Evolutionary conservation across 2,113 vertebrate genomes (phyloP).

Genomic region (Oreochromis niloticus): DNA sequence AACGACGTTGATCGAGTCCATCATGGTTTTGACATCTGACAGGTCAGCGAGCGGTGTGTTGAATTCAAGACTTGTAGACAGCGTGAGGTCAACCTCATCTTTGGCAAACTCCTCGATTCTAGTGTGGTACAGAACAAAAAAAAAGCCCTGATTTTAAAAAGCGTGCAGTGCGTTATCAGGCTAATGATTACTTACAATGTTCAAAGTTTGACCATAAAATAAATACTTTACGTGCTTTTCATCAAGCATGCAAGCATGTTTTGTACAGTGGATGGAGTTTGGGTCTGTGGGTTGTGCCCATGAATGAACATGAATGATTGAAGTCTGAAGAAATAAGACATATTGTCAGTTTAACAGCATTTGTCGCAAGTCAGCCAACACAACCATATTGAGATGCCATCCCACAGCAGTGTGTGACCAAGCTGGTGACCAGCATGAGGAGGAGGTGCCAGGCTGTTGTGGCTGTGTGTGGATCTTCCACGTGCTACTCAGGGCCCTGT

Average conservation of each 20-base stretch:
- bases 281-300: not conserved
- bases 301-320: not conserved
- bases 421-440: not conserved
- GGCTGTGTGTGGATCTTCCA: not conserved
- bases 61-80: constrained; percentile 77
- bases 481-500: not conserved
- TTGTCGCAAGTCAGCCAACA: not conserved
- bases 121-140: not conserved
- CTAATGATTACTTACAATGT: not conserved
- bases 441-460: not conserved
- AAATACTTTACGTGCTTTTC: not conserved
- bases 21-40: constrained; percentile 85
- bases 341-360: not conserved
- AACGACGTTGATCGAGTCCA: constrained; percentile 84
- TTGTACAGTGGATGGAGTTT: not conserved
- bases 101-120: constrained; percentile 83
- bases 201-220: not conserved
- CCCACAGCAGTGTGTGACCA: not conserved
- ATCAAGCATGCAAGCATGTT: not conserved
- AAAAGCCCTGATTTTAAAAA: not conserved
- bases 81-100: constrained; percentile 73
- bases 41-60: constrained; percentile 77
- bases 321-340: not conserved
- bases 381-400: not conserved
- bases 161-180: not conserved